Base-by-base conservation (phyloP, 1,140 invertebrate genomes). In the Chlorops oryzae region DNA sequence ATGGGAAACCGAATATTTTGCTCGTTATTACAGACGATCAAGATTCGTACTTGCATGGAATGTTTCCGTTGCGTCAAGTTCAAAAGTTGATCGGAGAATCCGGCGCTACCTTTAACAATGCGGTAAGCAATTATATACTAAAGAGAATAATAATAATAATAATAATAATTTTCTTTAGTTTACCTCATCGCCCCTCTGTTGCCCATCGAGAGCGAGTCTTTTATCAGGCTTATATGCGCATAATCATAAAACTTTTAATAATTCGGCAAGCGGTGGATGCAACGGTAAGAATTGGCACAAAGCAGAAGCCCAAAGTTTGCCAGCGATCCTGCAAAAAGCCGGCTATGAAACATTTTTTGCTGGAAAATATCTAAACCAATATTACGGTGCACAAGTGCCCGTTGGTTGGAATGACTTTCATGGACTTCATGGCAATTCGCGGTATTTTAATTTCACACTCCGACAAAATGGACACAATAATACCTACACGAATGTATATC, bases 281-380 rank as follows among this genome's bases (percentile, higher is more conserved):
- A 84, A 82, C 51, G 81, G 82, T 50, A 3, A 45, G 0, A 6
- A 68, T 1, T 95, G 90, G 88, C 81, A 82, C 64, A 63, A 64
- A 12, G 70, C 74, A 34, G 89, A 94, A 65, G 73, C 70, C 1
- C 65, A 75, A 5, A 83, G 87, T 1, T 85, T 92, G 62, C 85
- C 84, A 1, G 74, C 78, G 1, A 65, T 81, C 32, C 67, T 94
- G 10, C 77, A 83, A 38, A 55, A 72, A 10, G 46, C 21, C 1
- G 82, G 80, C 3, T 92, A 92, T 63, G 77, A 63, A 9, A 91
- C 88, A 0, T 91, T 91, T 64, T 92, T 87, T 69, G 87, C 85
- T 61, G 89, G 89, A 38, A 92, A 92, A 77, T 92, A 92, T 76
- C 74, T 92, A 47, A 92, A 92, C 48, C 59, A 90, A 81, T 90